Percentiles rank a stretch among this genome's conserved stretches.
Conservation (phyloP, 2,797 vertebrate genomes). For the Orientallactaga sibirica region DNA sequence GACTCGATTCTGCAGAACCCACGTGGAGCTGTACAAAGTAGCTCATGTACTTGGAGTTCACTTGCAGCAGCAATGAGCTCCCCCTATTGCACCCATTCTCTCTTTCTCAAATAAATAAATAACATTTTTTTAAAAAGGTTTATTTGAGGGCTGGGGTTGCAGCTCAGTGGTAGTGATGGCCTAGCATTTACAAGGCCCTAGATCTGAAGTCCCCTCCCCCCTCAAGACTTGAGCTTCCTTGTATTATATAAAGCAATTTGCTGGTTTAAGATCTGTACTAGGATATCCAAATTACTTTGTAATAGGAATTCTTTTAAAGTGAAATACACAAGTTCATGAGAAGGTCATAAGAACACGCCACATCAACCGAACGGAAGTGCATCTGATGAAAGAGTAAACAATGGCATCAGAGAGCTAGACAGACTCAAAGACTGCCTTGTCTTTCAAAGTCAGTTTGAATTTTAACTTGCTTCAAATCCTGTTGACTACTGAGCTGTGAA, state of each 20-base stretch:
- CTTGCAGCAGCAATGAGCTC: too few species aligned
- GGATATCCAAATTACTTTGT: slow-evolving; percentile 13
- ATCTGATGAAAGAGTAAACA: not conserved
- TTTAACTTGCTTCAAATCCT: slow-evolving; percentile 57
- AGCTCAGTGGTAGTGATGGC: not conserved
- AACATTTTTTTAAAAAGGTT: too few species aligned
- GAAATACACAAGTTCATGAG: not conserved
- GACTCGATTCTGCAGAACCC: too few species aligned
- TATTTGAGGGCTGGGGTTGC: slow-evolving; percentile 36
- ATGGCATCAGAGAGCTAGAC: not conserved
- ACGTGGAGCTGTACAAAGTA: too few species aligned
- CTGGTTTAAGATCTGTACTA: slow-evolving; percentile 59
- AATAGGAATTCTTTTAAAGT: slow-evolving; percentile 33
- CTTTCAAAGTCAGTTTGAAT: slow-evolving; percentile 47
- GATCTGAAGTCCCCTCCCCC: not conserved
- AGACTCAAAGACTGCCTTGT: not conserved
- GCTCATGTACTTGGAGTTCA: too few species aligned
- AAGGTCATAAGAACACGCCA: slow-evolving; percentile 49
- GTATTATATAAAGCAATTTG: slow-evolving; percentile 42
- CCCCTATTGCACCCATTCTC: too few species aligned
- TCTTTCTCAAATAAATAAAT: too few species aligned
- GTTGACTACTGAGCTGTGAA: slow-evolving; percentile 40
- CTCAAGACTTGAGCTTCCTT: slow-evolving; percentile 31
- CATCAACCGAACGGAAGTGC: slow-evolving; percentile 45
- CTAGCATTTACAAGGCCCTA: not conserved